These are phyloP conservation scores for Adineta ricciae DNA, from an alignment of 2,888 invertebrate genomes.

Conservation along the genomic window DNA sequence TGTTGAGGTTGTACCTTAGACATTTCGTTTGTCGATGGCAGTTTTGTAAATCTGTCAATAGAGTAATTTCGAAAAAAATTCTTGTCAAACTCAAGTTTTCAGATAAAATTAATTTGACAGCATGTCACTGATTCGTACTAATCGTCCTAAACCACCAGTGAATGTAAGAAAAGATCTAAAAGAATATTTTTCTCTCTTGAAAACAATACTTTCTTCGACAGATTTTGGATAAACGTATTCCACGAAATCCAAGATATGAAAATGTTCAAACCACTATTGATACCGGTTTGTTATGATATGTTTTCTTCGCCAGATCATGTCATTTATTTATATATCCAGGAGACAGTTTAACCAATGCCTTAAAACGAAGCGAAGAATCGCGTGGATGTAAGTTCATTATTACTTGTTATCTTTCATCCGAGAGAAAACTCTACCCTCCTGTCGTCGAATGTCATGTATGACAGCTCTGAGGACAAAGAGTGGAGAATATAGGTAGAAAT, in stretches of 20 bases:
- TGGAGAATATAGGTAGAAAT: too few species aligned
- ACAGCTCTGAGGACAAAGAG: too few species aligned
- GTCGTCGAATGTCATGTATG: too few species aligned
- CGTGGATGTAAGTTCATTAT: conserved; percentile 41
- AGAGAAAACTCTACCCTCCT: too few species aligned
- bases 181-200: neutral
- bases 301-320: neutral
- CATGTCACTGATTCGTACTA: neutral
- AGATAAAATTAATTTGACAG: neutral
- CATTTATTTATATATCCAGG: conserved; percentile 40
- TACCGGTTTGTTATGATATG: conserved; percentile 40
- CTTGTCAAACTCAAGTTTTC: neutral
- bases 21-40: too few species aligned
- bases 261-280: conserved; percentile 46
- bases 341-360: conserved; percentile 45
- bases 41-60: too few species aligned
- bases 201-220: neutral
- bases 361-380: conserved; percentile 47
- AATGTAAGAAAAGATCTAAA: neutral
- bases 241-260: conserved; percentile 46
- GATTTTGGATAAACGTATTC: conserved; percentile 28
- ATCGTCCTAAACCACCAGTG: neutral
- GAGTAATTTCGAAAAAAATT: too few species aligned
- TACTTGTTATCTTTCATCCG: too few species aligned
- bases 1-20: neutral